Percentiles rank a stretch among this genome's conserved stretches.
These are phyloP conservation scores for Solenopsis fugax DNA, from an alignment of 1,140 invertebrate species.

Conservation along the genomic window DNA sequence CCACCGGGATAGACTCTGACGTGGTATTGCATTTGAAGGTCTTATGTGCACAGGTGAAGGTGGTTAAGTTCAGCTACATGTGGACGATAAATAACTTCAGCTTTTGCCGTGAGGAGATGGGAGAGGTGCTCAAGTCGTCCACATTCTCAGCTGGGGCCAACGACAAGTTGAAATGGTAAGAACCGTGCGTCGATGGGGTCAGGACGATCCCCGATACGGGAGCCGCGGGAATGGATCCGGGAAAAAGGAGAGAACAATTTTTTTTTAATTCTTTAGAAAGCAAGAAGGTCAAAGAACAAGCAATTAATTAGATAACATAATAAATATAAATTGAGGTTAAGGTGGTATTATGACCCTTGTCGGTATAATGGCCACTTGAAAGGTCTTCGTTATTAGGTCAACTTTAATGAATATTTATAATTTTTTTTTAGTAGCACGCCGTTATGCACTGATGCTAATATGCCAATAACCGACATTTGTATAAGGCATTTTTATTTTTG, in stretches of 20 bases:
- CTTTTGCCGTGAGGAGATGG: conserved; percentile 99
- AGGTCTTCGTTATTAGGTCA: too few species aligned
- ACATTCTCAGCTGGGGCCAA: conserved; percentile 99
- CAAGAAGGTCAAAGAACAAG: too few species aligned
- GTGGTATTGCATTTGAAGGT: conserved; percentile 83
- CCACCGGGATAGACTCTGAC: conserved; percentile 78
- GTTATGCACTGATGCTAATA: too few species aligned
- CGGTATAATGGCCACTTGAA: too few species aligned
- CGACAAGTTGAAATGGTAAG: conserved; percentile 99
- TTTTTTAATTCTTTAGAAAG: conserved; percentile 59
- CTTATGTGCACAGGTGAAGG: conserved; percentile 95
- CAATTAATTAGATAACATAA: too few species aligned
- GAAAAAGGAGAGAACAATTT: not conserved
- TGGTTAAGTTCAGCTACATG: conserved; percentile 99
- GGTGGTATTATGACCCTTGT: too few species aligned
- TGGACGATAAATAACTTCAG: conserved; percentile 99
- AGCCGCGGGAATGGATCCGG: not conserved
- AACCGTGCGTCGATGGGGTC: not conserved
- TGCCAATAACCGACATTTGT: too few species aligned
- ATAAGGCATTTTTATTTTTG: too few species aligned
- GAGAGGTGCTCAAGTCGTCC: conserved; percentile 99
- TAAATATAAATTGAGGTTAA: too few species aligned
- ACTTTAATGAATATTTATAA: too few species aligned
- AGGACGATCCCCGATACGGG: not conserved
- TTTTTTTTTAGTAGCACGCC: too few species aligned